phyloP scores from a whole-genome alignment of 2,113 vertebrate genomes.

The Phoenicopterus ruber region DNA sequence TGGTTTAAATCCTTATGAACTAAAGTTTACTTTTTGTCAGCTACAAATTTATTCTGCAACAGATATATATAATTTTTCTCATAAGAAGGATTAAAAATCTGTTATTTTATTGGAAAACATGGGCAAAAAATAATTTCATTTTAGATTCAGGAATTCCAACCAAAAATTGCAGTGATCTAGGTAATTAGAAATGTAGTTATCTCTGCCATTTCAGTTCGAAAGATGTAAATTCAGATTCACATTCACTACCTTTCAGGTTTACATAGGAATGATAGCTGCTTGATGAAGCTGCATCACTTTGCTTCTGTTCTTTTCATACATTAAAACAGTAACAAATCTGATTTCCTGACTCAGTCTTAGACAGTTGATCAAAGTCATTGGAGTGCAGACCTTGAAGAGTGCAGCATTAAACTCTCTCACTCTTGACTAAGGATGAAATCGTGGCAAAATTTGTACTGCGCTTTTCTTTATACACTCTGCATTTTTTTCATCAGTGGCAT shows the following conservation, averaged over 20 bases:
- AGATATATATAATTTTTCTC: neutral
- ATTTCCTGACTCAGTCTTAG: neutral
- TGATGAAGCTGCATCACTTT: neutral
- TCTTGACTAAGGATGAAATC: neutral
- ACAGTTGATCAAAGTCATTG: neutral
- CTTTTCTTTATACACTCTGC: neutral
- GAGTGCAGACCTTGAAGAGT: neutral
- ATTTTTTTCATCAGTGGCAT: neutral
- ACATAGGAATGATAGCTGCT: neutral
- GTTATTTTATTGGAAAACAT: neutral
- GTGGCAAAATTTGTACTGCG: neutral
- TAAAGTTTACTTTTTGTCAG: neutral
- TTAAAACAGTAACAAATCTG: neutral
- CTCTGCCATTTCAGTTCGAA: neutral
- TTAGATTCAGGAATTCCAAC: neutral
- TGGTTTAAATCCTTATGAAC: neutral
- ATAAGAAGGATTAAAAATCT: neutral
- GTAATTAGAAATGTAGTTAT: neutral
- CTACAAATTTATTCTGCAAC: neutral
- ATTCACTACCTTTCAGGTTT: neutral
- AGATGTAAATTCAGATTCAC: neutral
- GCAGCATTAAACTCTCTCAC: neutral
- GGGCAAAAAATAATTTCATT: neutral
- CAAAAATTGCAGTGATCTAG: neutral
- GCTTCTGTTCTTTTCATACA: neutral